Evolutionary conservation across 2,888 invertebrate genomes (phyloP).

Genomic region (Dascillus cervinus): DNA sequence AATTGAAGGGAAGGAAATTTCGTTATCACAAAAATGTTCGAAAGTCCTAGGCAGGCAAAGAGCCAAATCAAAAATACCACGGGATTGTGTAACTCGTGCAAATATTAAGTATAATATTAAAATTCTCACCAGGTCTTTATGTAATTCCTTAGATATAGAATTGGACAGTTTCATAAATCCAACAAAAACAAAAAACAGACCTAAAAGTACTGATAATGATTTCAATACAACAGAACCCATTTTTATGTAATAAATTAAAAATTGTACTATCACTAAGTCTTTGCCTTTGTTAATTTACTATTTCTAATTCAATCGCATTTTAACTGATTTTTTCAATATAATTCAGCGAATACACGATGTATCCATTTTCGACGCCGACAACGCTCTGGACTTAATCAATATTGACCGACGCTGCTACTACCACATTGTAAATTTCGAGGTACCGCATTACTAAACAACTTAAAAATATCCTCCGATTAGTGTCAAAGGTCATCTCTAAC

Average conservation of each 20-base stretch:
- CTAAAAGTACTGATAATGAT: constrained; percentile 84
- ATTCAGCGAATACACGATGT: constrained; percentile 16
- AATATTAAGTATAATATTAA: constrained; percentile 10
- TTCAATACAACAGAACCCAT: constrained; percentile 76
- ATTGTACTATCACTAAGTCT: too few relatives aligned
- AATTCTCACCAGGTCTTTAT: constrained; percentile 86
- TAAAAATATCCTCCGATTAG: constrained; percentile 8
- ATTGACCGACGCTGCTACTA: constrained; percentile 25
- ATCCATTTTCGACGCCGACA: constrained; percentile 27
- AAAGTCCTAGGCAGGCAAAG: constrained; percentile 35
- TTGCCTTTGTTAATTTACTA: neutral
- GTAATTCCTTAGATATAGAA: constrained; percentile 86
- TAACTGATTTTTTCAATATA: neutral
- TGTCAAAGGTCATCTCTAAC: constrained; percentile 14
- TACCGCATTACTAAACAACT: constrained; percentile 13
- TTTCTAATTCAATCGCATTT: neutral
- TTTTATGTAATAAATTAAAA: too few relatives aligned
- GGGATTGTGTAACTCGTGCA: constrained; percentile 23
- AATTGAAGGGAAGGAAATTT: constrained; percentile 4
- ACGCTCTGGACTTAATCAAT: constrained; percentile 33
- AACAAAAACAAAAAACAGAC: constrained; percentile 91
- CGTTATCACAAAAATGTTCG: constrained; percentile 20
- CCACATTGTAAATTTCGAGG: constrained; percentile 23
- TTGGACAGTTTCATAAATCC: constrained; percentile 90
- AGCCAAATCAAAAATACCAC: constrained; percentile 35